Base-by-base conservation (phyloP, 2,888 invertebrate species). In the Incurvaria masculella region DNA sequence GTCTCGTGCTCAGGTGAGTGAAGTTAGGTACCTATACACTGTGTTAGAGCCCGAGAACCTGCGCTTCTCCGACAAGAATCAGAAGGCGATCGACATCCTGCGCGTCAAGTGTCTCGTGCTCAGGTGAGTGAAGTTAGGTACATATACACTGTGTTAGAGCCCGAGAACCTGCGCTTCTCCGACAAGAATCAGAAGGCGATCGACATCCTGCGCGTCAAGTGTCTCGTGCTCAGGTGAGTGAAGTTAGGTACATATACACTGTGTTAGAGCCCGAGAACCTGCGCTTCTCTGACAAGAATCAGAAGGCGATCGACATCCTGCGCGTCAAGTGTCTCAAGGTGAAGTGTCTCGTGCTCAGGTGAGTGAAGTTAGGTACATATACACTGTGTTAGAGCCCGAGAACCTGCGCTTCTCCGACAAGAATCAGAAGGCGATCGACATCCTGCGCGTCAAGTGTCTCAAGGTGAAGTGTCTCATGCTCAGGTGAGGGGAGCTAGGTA, bases 131-230 rank as follows among this genome's bases (percentile, higher is more conserved):
- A n/a, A n/a, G n/a, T n/a, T n/a, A n/a, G n/a, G n/a, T n/a, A n/a
- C n/a, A n/a, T n/a, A n/a, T n/a, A n/a, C n/a, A n/a, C n/a, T n/a
- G n/a, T n/a, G n/a, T n/a, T n/a, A 99, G 99, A 99, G 71, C 97
- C 98, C 0, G 97, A 97, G 61, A 98, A 98, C 63, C 82, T 99
- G 33, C 84, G 99, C 46, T 99, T 97, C 75, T 98, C 97, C 38
- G 99, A 99, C 72, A 99, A 99, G 74, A 97, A 97, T 64, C 97
- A 97, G 72, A 99, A 99, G 69, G 98, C 98, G 41, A 97, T 99
- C 56, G 99, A 99, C 69, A 91, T 97, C 44, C 81, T 99, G 52
- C 87, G 99, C 42, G 93, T 99, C 41, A 94, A 94, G 63, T 98
- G 98, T 61, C 84, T 99, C 54, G 94, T 95, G 16, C 81, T 99